Evolutionary conservation across 2,797 vertebrate species (phyloP).

Genomic region (Gymnothorax reevesii): DNA sequence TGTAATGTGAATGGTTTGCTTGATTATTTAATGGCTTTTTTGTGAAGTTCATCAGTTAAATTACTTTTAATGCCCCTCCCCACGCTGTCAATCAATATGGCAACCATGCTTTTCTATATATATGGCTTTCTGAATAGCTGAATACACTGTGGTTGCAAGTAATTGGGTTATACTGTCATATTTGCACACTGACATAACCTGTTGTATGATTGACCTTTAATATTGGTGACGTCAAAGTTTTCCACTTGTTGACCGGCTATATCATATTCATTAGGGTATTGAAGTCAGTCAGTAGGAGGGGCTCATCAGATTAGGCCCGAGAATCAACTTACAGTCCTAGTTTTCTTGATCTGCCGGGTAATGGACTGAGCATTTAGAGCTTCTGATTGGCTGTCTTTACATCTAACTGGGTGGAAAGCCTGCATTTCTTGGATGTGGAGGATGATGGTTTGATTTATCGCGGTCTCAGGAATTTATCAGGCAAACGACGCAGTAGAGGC

Average conservation of each 20-base stretch:
- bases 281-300: too few relatives aligned
- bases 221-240: neutral
- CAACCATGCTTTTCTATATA: neutral
- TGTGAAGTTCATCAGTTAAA: slow-evolving; percentile 1
- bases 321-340: too few relatives aligned
- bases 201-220: neutral
- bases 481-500: neutral
- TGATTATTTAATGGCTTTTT: neutral
- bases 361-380: too few relatives aligned
- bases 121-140: neutral
- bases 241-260: neutral
- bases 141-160: neutral
- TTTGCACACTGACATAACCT: neutral
- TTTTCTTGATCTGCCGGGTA: too few relatives aligned
- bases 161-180: neutral
- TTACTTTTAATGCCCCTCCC: neutral
- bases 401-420: too few relatives aligned
- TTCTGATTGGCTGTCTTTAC: too few relatives aligned
- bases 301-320: too few relatives aligned
- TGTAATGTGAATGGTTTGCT: neutral
- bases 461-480: neutral
- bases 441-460: too few relatives aligned
- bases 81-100: neutral
- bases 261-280: too few relatives aligned
- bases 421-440: too few relatives aligned